Conservation (phyloP, 30 jellyfish, hydroid and myxozoan species). For the Mastigias papua region DNA sequence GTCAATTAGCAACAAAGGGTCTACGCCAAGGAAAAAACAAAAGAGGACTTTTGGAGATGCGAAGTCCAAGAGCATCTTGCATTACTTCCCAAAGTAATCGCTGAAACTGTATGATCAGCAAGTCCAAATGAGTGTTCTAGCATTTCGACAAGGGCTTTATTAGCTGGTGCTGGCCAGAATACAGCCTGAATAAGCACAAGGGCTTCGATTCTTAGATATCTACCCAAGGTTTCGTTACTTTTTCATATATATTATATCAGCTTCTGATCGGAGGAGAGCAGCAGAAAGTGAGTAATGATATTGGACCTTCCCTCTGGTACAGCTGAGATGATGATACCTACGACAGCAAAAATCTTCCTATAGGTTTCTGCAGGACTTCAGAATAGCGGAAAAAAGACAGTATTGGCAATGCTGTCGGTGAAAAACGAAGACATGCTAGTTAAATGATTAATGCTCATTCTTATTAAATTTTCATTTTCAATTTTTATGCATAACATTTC, state of each 20-base stretch:
- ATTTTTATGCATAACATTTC: no score
- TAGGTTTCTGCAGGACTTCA: no score
- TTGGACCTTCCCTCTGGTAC: neutral
- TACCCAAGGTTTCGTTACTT: neutral
- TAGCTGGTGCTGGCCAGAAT: neutral
- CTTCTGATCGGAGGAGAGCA: neutral
- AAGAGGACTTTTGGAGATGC: neutral
- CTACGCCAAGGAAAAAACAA: slow-evolving; percentile 61
- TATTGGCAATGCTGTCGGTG: no score
- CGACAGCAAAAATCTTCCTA: no score
- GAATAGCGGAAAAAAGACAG: no score
- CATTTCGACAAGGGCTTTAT: no score
- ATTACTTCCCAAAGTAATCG: slow-evolving; percentile 24
- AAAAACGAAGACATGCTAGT: no score
- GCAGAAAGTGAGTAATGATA: neutral
- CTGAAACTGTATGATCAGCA: neutral
- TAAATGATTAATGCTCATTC: no score
- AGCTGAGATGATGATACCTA: neutral
- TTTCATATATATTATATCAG: neutral
- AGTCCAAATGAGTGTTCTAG: neutral
- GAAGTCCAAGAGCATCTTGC: slow-evolving; percentile 10
- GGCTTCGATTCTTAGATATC: neutral
- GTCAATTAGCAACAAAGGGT: slow-evolving; percentile 6
- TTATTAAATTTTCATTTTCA: no score
- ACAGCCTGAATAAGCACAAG: neutral